Base-by-base conservation (phyloP, 2,888 invertebrate species). In the Cataglyphis cursor region DNA sequence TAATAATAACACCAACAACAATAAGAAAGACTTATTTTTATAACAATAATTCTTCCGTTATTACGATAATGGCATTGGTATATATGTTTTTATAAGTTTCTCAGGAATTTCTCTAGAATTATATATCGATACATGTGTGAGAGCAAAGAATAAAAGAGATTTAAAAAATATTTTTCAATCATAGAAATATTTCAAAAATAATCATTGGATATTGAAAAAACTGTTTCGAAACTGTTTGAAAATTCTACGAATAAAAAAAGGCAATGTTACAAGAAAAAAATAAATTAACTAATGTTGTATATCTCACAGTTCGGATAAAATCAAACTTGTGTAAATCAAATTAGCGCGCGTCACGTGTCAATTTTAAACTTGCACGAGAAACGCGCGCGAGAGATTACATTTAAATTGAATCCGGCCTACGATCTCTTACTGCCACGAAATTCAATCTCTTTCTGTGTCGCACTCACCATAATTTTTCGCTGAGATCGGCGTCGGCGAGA, bases 391-490 rank as follows among this genome's bases (percentile, higher is more conserved):
- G 18, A 31, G 31, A 5, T 38, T 12, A 12, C 35, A 35, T 18
- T 12, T 12, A 15, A 76, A n/a, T 65, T 15, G 21, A 68, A 66
- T 48, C 21, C 10, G 6, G 24, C 21, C 24, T 18, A 8, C 51
- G 31, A 35, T 31, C 8, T 15, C 15, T 15, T 31, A 35, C 65
- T 9, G 44, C 10, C 4, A 41, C 28, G 15, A 38, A 15, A 21
- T 15, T 15, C 21, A 15, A 35, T 35, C 41, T 35, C 41, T 59
- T 38, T 35, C 21, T 18, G 12, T 24, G 24, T 61, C 31, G 57
- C 54, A 70, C 75, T 81, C 62, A 81, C 81, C 81, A 81, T 81
- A n/a, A 81, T 81, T 81, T 81, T 74, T 62, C 28, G 81, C 61
- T 74, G 81, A 61, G 61, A 74, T 81, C 62, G 75, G 44, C 61